These are phyloP conservation scores for Dendrocincla tyrannina DNA, from an alignment of 2,797 vertebrate genomes.

Conservation along the genomic window DNA sequence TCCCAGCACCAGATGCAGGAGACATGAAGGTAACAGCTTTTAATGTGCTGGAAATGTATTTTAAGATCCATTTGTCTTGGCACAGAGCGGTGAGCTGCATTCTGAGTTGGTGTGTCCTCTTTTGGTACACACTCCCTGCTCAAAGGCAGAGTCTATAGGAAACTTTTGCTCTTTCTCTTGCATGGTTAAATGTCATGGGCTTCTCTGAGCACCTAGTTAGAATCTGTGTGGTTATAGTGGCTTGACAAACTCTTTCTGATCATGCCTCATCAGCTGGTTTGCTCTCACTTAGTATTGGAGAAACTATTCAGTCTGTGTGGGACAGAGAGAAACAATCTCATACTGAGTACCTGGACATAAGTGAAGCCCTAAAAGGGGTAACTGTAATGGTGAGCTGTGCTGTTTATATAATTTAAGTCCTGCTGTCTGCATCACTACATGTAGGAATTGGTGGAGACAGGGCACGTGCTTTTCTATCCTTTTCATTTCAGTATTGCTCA, in stretches of 20 bases:
- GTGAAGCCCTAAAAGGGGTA: background rate
- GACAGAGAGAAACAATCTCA: background rate
- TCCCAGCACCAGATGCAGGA: background rate
- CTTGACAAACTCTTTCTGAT: background rate
- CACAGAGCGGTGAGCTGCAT: background rate
- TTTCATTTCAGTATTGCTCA: background rate
- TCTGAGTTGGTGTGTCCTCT: background rate
- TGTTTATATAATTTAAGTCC: background rate
- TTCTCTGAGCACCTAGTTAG: background rate
- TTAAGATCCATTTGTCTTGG: background rate
- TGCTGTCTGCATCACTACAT: background rate
- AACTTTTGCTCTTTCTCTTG: background rate
- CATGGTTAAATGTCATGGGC: background rate
- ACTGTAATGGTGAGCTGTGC: background rate
- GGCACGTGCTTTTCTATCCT: background rate
- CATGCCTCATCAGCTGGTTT: background rate
- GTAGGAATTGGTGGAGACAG: background rate
- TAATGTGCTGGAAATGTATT: background rate
- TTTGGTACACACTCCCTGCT: background rate
- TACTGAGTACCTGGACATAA: background rate
- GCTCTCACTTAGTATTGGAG: background rate
- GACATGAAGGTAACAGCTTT: background rate
- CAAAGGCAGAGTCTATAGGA: background rate
- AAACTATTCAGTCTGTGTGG: background rate
- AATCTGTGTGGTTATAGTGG: background rate